phyloP scores from a whole-genome alignment of 2,888 invertebrate genomes.

The Meandrusa payeni region DNA sequence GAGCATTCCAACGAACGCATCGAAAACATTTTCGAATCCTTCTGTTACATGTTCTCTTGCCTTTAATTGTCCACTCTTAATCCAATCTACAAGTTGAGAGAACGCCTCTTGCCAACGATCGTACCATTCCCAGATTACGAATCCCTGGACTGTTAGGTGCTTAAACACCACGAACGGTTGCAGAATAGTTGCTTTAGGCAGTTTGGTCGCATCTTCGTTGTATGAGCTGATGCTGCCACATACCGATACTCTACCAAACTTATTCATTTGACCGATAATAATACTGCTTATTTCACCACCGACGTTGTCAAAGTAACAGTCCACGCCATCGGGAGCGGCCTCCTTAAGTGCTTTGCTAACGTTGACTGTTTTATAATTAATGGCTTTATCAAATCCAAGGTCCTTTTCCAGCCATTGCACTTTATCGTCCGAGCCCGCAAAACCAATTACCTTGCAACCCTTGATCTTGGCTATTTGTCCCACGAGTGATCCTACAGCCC shows the following conservation, averaged over 20 bases:
- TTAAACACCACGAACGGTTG: constrained; percentile 70
- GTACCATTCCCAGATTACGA: constrained; percentile 64
- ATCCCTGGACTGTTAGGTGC: constrained; percentile 80
- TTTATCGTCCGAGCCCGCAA: constrained; percentile 76
- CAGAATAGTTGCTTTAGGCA: constrained; percentile 40
- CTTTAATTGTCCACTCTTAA: too few species aligned
- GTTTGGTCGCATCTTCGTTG: constrained; percentile 16
- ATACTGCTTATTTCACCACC: constrained; percentile 68
- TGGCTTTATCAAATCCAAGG: too few species aligned
- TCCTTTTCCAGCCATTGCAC: constrained; percentile 44
- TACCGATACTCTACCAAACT: constrained; percentile 46
- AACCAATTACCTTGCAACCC: constrained; percentile 25
- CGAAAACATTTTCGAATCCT: too few species aligned
- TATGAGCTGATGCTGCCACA: constrained; percentile 22
- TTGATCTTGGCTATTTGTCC: constrained; percentile 85
- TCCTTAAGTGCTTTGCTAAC: constrained; percentile 61
- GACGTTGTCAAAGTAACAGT: too few species aligned
- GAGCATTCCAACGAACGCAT: too few species aligned
- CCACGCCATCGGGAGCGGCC: constrained; percentile 80
- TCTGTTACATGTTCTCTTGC: too few species aligned
- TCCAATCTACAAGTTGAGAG: too few species aligned
- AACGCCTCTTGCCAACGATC: constrained; percentile 71
- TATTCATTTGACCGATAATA: constrained; percentile 78
- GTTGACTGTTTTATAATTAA: constrained; percentile 43
- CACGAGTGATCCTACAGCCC: constrained; percentile 84